Evolutionary conservation across 1,140 invertebrate species (phyloP), one percentile per base, ranked within the genome.

Genomic region (Limonius californicus): DNA sequence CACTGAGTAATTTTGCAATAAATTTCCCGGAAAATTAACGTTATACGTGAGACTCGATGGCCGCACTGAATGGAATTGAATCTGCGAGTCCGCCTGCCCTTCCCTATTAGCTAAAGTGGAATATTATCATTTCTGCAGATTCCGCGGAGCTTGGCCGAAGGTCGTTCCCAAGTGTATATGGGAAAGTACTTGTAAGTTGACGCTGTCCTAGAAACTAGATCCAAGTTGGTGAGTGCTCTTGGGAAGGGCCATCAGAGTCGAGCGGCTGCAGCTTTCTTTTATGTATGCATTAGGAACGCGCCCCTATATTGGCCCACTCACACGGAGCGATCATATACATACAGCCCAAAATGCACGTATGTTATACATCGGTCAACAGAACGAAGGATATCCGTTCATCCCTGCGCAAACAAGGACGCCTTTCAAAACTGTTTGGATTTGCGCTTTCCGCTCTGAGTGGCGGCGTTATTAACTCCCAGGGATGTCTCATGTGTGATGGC

Each of bases 151-250:
- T 39, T n/a, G 35, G n/a, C 35, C n/a, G 8, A 14, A 39, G 35
- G 35, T 39, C 35, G 35, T 14, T 39, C 35, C 35, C 35, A 39
- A 39, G 35, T 39, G 35, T 39, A 39, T 39, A 39, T 39, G n/a
- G 35, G n/a, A 39, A 39, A 39, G 35, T 39, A 39, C 35, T 39
- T 39, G 35, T 39, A 39, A 39, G 35, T 39, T 39, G 35, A 39
- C 35, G 35, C 35, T 39, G 35, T 39, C 35, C 35, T 39, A 39
- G 35, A 39, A 39, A 39, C 35, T 39, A 39, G 35, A 39, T 39
- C 35, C 35, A 9, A 14, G 8, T 39, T n/a, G 35, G 35, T 39
- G 35, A 39, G 35, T 39, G 35, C 35, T 39, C 35, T 39, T 39
- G n/a, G 8, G n/a, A 39, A 39, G 35, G 35, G n/a, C n/a, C 35